Base-by-base conservation (phyloP, 2,888 invertebrate genomes). In the Coremacera marginata region DNA sequence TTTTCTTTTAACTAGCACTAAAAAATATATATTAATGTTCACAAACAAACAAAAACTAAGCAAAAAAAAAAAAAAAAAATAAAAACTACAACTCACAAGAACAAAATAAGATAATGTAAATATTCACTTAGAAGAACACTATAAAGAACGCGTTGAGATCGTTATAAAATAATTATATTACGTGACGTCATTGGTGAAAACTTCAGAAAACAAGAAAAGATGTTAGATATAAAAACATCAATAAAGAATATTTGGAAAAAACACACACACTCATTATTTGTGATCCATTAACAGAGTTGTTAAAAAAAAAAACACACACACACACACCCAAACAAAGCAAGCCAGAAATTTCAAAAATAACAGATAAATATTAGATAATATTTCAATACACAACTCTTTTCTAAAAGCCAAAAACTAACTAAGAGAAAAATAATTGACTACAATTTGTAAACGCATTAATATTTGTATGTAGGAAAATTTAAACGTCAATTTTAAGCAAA, bases 401-500 rank as follows among this genome's bases (percentile, higher is more conserved):
- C 9, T 52, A 52, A 25, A 71, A 19, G 62, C 5, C 37, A 16
- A 25, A 72, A 62, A 31, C 16, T 31, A 31, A 7, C 7, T 27
- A 52, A 49, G 5, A 62, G n/a, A 14, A 49, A 55, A 74, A 67
- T n/a, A 34, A 34, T 51, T 65, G 37, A 16, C 73, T 52, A 65
- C 5, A 25, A 16, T 34, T 49, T 44, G 22, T 25, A 37, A 31
- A 37, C 37, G 25, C 25, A 16, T 44, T 19, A 51, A 62, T 5
- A 51, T 27, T n/a, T 31, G 31, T 31, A 27, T 65, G 22, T 68
- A 52, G 44, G 68, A 51, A 44, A 51, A 68, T 68, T 52, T 52
- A 67, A 49, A 74, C 67, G 74, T 74, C 74, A 74, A 74, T 74
- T 74, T 74, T 34, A 67, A 55, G 31, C 9, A 22, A 31, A 31